A percentile compares a stretch with the other conserved stretches of the same genome.
phyloP scores from a whole-genome alignment of 2,797 vertebrate species.

The Rhabdophis nuchalis region DNA sequence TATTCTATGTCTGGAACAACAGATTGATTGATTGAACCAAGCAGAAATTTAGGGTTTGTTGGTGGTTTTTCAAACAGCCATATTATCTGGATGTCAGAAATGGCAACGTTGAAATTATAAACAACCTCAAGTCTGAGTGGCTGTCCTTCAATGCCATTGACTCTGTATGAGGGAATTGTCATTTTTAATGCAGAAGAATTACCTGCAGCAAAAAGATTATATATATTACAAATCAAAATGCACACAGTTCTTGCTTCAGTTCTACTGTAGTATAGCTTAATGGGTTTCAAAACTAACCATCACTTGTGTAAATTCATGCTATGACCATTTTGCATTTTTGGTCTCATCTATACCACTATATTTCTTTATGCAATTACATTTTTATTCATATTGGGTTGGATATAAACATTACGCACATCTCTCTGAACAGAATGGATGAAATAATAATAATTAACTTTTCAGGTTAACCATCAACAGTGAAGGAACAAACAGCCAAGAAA shows the following conservation, averaged over 20 bases:
- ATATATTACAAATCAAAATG: constrained; percentile 18
- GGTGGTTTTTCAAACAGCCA: constrained; percentile 82
- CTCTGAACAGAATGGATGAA: neutral
- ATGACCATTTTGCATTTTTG: neutral
- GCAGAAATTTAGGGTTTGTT: constrained; percentile 70
- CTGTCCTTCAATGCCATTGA: constrained; percentile 78
- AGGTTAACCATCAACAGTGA: neutral
- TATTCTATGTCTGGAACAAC: constrained; percentile 75
- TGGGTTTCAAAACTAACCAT: neutral
- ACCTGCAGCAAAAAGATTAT: constrained; percentile 49
- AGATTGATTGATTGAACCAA: constrained; percentile 76
- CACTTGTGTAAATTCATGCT: neutral
- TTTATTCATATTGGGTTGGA: neutral
- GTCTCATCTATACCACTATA: neutral
- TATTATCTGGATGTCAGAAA: constrained; percentile 83
- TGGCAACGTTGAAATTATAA: constrained; percentile 72
- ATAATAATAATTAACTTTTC: neutral
- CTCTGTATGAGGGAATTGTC: constrained; percentile 64
- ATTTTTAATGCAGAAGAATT: constrained; percentile 68
- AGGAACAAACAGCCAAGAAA: neutral
- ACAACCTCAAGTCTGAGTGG: constrained; percentile 79
- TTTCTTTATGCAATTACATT: neutral
- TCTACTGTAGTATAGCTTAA: neutral
- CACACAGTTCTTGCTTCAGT: neutral
- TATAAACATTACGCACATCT: neutral